Base-by-base conservation (phyloP, 2,888 invertebrate genomes). In the Bedellia somnulentella region DNA sequence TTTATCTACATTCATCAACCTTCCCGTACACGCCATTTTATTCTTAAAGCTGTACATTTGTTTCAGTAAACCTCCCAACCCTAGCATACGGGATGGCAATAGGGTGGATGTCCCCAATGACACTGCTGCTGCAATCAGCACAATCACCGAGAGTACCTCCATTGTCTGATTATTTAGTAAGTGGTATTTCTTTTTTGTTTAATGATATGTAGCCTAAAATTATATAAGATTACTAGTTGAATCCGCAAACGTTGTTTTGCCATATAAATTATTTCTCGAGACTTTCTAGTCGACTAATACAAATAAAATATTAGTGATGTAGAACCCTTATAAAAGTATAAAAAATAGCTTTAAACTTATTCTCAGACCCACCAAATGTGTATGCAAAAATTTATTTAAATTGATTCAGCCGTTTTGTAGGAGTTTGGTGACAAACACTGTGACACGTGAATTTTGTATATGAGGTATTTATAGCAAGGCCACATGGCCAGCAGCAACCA, bases 81-180 rank as follows among this genome's bases (percentile, higher is more conserved):
- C 45, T 58, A 30, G 46, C 47, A 10, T 42, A 52, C 22, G 57
- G 57, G 1, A 45, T 44, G 9, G 46, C 49, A 27, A 37, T 48
- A 3, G 58, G 56, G 4, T 60, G 55, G 50, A 43, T 55, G 2
- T 53, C 62, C 1, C 53, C 57, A 4, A 52, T 53, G 25, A 40
- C 52, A 11, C 47, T 49, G 2, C 40, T 49, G 15, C 40, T 60
- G 30, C 39, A 49, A 29, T 48, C 53, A 1, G 35, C 39, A 23
- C 12, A 32, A 6, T 39, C 47, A 3, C 44, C 48, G 0, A 30
- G 45, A 2, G 47, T 41, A 3, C 30, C 29, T n/a, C 39, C 44
- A 1, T 30, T 62, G 33, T 44, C 43, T 25, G 33, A 44, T 11
- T 22, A n/a, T 14, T 14, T 26, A 15, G 26, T 26, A 14, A 15